A percentile compares a stretch with the other conserved stretches of the same genome.
These are phyloP conservation scores for Corapipo altera DNA, from an alignment of 2,113 vertebrate genomes.

Conservation along the genomic window DNA sequence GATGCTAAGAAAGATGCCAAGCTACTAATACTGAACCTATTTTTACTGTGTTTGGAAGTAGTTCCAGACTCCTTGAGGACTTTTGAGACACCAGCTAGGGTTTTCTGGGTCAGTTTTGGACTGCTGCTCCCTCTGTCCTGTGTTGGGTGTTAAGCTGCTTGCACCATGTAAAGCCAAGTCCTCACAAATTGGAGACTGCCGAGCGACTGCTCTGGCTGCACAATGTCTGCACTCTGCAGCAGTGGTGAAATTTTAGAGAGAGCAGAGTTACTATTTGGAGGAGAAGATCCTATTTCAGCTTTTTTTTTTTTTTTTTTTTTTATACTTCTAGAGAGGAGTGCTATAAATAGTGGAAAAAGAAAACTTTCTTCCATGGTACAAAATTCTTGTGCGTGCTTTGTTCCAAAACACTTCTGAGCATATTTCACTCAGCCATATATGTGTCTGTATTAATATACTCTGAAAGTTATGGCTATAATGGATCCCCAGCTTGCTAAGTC, in stretches of 20 bases:
- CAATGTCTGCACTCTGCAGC: background rate
- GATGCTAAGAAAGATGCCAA: background rate
- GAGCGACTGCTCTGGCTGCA: background rate
- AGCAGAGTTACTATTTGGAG: constrained; percentile 49
- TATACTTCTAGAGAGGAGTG: constrained; percentile 6
- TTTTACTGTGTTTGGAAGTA: background rate
- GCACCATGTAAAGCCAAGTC: rapidly evolving
- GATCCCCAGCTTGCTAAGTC: constrained; percentile 66
- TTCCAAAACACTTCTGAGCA: constrained; percentile 67
- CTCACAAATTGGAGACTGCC: rapidly evolving
- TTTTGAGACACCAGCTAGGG: background rate
- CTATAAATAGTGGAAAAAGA: constrained; percentile 53
- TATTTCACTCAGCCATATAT: constrained; percentile 65
- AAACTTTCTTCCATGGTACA: constrained; percentile 61
- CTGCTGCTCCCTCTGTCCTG: background rate
- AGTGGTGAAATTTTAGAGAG: constrained; percentile 21
- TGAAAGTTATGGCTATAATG: constrained; percentile 71
- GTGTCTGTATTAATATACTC: constrained; percentile 69
- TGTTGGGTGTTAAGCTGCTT: background rate
- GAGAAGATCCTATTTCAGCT: constrained; percentile 39
- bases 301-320: constrained; percentile 6
- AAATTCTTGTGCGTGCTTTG: constrained; percentile 47
- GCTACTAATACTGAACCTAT: background rate
- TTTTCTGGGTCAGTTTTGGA: background rate
- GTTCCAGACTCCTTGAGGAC: background rate